Evolutionary conservation across 2,888 invertebrate species (phyloP), one percentile per base, ranked within the genome.

Genomic region (Philopedon plagiatum): DNA sequence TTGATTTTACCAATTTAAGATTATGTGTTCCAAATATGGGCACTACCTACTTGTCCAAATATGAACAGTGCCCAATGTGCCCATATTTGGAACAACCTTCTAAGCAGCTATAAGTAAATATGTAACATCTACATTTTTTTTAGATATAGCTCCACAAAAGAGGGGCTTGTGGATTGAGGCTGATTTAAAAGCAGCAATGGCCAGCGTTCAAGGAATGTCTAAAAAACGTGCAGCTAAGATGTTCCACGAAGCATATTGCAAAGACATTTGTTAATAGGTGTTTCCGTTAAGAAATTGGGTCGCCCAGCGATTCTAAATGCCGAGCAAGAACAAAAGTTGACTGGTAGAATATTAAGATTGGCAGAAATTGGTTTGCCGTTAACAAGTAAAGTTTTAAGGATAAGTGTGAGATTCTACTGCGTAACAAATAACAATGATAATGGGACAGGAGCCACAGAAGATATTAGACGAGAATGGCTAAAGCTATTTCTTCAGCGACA

Each of bases 361-460:
- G 61, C 61, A 18, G 41, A 61, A 15, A 19, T 61, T 11, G 46
- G 26, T 15, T 44, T 61, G 61, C 61, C 61, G 2, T 15, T 61
- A 44, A 61, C 61, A 5, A 8, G 5, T 11, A 44, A 58, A 18
- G 21, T 37, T n/a, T n/a, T n/a, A n/a, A n/a, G n/a, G n/a, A n/a
- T n/a, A n/a, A n/a, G n/a, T n/a, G n/a, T n/a, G n/a, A n/a, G n/a
- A n/a, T n/a, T n/a, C n/a, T n/a, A n/a, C 44, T 41, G 61, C 39
- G 2, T 61, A 37, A 11, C 9, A 37, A 37, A 37, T 54, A 9
- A 18, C 26, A 54, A 4, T 5, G n/a, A n/a, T n/a, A 23, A 29
- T 8, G 44, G 54, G 64, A 46, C 3, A 39, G 19, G 21, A 49
- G 64, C 34, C 13, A 39, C 46, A 11, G 8, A 70, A 32, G 46